Percentiles rank a stretch among this genome's conserved stretches.
phyloP scores from a whole-genome alignment of 2,797 vertebrate species.

The Streptopelia turtur region DNA sequence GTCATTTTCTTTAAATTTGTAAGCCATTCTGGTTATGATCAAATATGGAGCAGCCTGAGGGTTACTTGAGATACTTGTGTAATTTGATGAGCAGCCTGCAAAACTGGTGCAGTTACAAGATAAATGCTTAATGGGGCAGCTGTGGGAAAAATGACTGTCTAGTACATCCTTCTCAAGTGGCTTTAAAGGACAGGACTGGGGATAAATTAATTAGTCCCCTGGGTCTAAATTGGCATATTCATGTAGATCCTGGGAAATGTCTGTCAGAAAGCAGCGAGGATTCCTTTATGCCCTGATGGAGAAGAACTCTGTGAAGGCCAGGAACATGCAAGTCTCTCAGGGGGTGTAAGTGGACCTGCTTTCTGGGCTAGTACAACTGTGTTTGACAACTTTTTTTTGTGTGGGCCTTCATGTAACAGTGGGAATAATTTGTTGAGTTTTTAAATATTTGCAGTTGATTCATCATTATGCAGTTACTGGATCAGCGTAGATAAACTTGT shows the following conservation, averaged over 20 bases:
- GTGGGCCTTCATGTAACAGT: neutral
- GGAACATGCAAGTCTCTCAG: neutral
- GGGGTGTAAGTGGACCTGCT: neutral
- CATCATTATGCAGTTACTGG: neutral
- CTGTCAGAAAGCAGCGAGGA: neutral
- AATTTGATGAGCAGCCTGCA: neutral
- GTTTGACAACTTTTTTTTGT: neutral
- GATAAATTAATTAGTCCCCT: neutral
- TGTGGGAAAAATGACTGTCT: neutral
- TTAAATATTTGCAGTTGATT: neutral
- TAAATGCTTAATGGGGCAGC: neutral
- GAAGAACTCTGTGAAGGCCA: neutral
- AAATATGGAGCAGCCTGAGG: neutral
- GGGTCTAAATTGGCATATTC: neutral
- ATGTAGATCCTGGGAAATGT: neutral
- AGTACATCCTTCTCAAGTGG: neutral
- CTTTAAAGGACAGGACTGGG: neutral
- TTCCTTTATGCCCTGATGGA: neutral
- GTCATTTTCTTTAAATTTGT: neutral
- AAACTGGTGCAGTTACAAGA: neutral
- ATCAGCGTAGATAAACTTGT: neutral
- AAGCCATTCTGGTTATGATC: neutral
- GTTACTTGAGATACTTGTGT: neutral
- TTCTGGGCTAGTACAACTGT: neutral
- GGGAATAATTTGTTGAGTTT: neutral